phyloP scores from a whole-genome alignment of 1,140 invertebrate species.

The Magallana gigas region DNA sequence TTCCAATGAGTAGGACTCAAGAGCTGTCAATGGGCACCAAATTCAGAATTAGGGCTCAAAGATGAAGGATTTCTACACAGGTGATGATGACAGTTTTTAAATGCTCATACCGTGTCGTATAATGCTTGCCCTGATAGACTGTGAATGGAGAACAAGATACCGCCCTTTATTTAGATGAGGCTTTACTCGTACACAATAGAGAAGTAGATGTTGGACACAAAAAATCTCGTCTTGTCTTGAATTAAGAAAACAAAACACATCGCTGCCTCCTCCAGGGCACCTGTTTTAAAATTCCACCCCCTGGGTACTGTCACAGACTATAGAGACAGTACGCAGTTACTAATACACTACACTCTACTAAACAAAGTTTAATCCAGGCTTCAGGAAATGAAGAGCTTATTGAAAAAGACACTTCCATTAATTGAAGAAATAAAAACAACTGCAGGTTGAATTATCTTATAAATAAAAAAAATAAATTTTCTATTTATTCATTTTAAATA shows the following conservation, averaged over 20 bases:
- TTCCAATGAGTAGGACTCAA: background rate
- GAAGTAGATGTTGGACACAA: constrained; percentile 12
- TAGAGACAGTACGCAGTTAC: background rate
- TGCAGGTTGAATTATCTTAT: no score
- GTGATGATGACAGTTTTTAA: constrained; percentile 34
- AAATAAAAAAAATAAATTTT: no score
- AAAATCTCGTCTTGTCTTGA: constrained; percentile 18
- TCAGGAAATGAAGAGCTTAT: no score
- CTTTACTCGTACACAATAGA: constrained; percentile 1
- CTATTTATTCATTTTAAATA: no score
- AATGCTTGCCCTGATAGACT: constrained; percentile 30
- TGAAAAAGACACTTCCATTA: no score
- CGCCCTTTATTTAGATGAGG: constrained; percentile 37
- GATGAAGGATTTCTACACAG: background rate
- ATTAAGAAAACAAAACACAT: constrained; percentile 38
- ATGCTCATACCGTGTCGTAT: constrained; percentile 31
- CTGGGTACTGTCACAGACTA: constrained; percentile 2
- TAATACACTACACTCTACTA: constrained; percentile 6
- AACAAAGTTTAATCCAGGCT: no score
- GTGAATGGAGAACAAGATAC: constrained; percentile 26
- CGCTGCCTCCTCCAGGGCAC: constrained; percentile 3
- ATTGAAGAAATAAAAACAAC: no score
- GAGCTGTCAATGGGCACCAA: background rate
- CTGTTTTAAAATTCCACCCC: constrained; percentile 14
- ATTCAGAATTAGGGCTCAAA: constrained; percentile 2